Percentiles rank a stretch among this genome's conserved stretches.
phyloP scores from a whole-genome alignment of 2,113 vertebrate genomes.

The Charadrius vociferus region DNA sequence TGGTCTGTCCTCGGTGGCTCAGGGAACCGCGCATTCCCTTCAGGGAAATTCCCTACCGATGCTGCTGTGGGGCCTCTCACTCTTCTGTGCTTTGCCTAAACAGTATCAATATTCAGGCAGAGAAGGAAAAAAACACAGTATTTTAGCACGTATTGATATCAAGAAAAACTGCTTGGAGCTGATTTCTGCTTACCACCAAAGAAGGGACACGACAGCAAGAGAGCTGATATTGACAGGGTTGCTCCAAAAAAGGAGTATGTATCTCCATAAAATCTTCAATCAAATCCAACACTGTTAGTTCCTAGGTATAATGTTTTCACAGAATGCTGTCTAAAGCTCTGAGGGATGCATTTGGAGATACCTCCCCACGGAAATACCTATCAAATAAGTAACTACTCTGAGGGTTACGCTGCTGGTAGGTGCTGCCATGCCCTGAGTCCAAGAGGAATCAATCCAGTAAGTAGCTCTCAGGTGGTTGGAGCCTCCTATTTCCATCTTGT shows the following conservation, averaged over 20 bases:
- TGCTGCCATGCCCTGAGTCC: background rate
- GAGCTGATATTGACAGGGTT: background rate
- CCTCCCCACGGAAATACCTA: background rate
- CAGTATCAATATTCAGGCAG: background rate
- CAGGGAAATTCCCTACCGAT: background rate
- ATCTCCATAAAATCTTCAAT: background rate
- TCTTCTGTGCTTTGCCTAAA: background rate
- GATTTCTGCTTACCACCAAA: background rate
- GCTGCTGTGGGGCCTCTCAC: background rate
- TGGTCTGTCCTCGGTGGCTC: background rate
- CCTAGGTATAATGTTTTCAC: background rate
- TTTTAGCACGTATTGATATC: background rate
- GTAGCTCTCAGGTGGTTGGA: background rate
- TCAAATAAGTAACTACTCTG: background rate
- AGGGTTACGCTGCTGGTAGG: background rate
- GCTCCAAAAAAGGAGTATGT: background rate
- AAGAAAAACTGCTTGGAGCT: background rate
- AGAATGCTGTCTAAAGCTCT: background rate
- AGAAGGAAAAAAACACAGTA: background rate
- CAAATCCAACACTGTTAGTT: background rate
- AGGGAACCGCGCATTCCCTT: rapidly evolving
- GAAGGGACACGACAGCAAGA: background rate
- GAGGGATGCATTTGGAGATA: background rate
- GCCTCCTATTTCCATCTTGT: background rate
- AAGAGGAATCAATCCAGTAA: background rate